Percentiles rank a stretch among this genome's conserved stretches.
Evolutionary conservation across 2,797 vertebrate species (phyloP).

Genomic region (Phoxinus dragarum): DNA sequence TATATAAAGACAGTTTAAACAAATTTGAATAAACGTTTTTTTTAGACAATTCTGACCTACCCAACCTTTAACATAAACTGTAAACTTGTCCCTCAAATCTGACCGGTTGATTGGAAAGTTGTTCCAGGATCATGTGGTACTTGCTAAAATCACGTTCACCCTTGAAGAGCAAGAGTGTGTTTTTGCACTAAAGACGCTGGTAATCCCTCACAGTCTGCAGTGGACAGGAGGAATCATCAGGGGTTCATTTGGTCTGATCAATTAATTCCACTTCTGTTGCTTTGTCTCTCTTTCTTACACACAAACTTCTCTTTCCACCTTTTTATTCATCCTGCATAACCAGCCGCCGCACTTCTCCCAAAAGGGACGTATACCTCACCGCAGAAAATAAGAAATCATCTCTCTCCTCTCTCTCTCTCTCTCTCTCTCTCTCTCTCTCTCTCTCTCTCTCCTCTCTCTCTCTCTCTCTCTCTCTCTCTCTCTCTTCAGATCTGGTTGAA

Average conservation of each 20-base stretch:
- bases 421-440: no score
- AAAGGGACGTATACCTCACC: conserved; percentile 64
- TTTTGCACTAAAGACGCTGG: conserved; percentile 64
- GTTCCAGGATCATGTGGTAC: no score
- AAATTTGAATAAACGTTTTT: no score
- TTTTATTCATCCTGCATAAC: conserved; percentile 66
- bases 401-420: conserved; percentile 42
- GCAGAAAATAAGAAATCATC: conserved; percentile 51
- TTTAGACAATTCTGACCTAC: no score
- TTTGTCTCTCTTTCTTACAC: conserved; percentile 28
- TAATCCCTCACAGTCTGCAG: conserved; percentile 53
- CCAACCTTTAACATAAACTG: no score
- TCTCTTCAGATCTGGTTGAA: conserved; percentile 55
- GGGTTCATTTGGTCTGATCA: conserved; percentile 65
- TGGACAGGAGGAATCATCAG: conserved; percentile 53
- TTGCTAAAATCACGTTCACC: no score
- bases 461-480: no score
- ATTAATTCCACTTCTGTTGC: conserved; percentile 60
- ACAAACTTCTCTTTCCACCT: conserved; percentile 43
- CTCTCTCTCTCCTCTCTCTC: no score
- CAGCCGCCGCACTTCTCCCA: conserved; percentile 61
- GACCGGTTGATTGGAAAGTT: no score
- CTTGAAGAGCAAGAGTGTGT: neutral
- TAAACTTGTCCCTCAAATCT: no score
- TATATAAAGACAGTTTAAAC: no score